Evolutionary conservation across 2,113 vertebrate genomes (phyloP).

Genomic region (Corythornis cristatus): DNA sequence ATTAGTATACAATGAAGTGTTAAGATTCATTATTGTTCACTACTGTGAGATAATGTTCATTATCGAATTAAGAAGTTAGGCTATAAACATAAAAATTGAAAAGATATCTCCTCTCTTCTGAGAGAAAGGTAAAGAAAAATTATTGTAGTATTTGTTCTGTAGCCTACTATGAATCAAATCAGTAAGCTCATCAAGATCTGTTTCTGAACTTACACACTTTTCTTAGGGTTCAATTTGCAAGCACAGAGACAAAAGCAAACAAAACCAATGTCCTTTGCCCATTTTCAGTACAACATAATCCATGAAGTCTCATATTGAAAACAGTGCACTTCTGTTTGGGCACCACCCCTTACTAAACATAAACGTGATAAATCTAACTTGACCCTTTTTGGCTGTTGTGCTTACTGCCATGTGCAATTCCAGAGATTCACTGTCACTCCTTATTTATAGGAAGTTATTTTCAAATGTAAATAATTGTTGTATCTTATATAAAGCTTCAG

Average conservation of each 20-base stretch:
- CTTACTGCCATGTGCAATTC: background rate
- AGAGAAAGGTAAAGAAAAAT: background rate
- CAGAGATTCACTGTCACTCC: background rate
- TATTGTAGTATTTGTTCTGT: background rate
- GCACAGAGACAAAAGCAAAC: background rate
- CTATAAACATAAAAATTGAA: background rate
- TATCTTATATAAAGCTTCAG: background rate
- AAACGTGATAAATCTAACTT: background rate
- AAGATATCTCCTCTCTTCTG: background rate
- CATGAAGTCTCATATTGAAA: background rate
- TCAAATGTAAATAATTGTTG: constrained; percentile 18
- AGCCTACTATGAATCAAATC: background rate
- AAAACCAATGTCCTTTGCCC: background rate
- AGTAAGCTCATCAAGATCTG: background rate
- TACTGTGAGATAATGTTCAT: background rate
- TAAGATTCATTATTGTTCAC: background rate
- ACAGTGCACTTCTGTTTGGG: background rate
- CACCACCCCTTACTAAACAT: background rate
- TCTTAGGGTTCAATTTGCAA: background rate
- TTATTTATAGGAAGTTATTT: constrained; percentile 7
- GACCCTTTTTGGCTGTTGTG: background rate
- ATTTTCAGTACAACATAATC: background rate
- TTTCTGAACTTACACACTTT: background rate
- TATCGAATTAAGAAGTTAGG: background rate
- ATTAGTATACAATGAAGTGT: background rate